Percentiles rank a stretch among this genome's conserved stretches.
phyloP scores from a whole-genome alignment of 1,140 invertebrate species.

The Streblospio benedicti region DNA sequence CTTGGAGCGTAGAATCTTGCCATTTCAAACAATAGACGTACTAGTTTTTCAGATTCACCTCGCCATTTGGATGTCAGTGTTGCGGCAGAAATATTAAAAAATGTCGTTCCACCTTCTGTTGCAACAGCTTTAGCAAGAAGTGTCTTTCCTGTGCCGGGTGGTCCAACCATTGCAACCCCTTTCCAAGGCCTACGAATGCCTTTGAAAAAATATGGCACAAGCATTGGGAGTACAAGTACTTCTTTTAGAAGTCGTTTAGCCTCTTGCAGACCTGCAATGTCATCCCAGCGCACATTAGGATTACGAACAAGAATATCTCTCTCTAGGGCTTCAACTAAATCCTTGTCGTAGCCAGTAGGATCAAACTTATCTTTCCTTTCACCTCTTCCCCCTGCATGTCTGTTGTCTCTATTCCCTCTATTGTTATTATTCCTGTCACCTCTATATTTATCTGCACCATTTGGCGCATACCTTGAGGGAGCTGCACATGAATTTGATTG shows the following conservation, averaged over 20 bases:
- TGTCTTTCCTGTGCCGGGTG: conserved; percentile 98
- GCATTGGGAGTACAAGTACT: conserved; percentile 93
- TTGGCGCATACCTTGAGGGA: no score
- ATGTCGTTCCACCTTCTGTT: conserved; percentile 97
- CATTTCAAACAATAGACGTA: conserved; percentile 96
- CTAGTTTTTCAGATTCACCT: conserved; percentile 97
- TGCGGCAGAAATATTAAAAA: conserved; percentile 96
- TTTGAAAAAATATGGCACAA: conserved; percentile 98
- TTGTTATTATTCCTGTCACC: no score
- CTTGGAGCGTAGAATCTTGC: conserved; percentile 97
- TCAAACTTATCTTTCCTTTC: conserved; percentile 68
- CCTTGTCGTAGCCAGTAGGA: conserved; percentile 75
- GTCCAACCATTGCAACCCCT: conserved; percentile 94
- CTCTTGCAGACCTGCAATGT: conserved; percentile 91
- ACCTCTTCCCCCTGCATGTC: neutral
- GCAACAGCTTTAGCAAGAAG: conserved; percentile 98
- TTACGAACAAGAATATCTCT: conserved; percentile 96
- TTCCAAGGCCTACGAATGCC: conserved; percentile 86
- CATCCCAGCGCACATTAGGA: conserved; percentile 87
- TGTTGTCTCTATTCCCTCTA: neutral
- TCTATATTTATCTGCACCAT: no score
- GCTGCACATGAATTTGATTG: neutral
- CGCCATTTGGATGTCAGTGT: conserved; percentile 96
- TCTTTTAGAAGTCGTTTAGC: conserved; percentile 92
- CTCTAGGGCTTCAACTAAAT: conserved; percentile 90